These are phyloP conservation scores for Cricetomys ansorgei DNA, from an alignment of 2,113 vertebrate species.

Conservation along the genomic window DNA sequence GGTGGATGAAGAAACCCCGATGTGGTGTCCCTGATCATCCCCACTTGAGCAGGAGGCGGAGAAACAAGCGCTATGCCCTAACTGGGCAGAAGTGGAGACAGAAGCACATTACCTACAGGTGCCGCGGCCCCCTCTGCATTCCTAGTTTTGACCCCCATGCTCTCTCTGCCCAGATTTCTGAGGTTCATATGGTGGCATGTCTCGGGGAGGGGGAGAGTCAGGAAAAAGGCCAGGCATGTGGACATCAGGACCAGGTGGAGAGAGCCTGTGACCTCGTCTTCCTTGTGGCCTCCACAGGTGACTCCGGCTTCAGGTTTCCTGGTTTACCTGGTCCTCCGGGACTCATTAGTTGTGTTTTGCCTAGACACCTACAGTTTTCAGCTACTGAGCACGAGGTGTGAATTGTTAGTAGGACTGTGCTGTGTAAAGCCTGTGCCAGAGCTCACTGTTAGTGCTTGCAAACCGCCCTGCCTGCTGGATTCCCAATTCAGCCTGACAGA, in stretches of 20 bases:
- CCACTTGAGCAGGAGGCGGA: constrained; percentile 90
- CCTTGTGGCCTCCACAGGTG: not conserved
- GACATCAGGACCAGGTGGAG: not conserved
- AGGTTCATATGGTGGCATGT: not conserved
- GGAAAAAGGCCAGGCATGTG: not conserved
- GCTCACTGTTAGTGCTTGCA: not conserved
- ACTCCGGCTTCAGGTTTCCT: not conserved
- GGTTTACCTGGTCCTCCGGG: not conserved
- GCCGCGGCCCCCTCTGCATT: not conserved
- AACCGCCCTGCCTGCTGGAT: not conserved
- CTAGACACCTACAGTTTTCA: not conserved
- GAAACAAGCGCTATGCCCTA: constrained; percentile 97
- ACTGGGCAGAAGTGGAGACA: constrained; percentile 99
- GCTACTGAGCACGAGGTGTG: not conserved
- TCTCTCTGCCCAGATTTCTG: not conserved
- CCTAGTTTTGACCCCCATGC: not conserved
- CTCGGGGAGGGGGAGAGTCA: not conserved
- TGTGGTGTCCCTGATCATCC: constrained; percentile 97
- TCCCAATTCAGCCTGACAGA: not conserved
- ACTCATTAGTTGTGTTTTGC: not conserved
- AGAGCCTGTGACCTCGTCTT: not conserved
- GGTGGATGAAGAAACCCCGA: constrained; percentile 98
- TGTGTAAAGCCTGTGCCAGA: not conserved
- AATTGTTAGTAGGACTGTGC: not conserved
- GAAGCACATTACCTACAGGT: constrained; percentile 99